phyloP scores from a whole-genome alignment of 2,797 vertebrate species.

The Phoebastria nigripes region DNA sequence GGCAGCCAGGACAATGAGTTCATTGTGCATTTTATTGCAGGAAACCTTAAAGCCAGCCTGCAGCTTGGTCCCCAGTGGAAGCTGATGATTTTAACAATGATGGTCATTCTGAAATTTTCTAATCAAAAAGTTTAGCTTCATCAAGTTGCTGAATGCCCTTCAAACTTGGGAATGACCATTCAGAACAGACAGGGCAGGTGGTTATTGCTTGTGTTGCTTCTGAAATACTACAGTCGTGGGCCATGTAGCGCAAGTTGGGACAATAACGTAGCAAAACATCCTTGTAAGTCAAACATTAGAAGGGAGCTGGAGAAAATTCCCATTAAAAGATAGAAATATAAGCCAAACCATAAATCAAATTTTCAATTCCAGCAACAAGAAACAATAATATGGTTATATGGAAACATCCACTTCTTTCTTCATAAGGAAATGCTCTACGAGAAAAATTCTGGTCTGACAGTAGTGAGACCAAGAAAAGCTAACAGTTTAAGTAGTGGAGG shows the following conservation, averaged over 20 bases:
- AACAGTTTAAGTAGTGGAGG: neutral
- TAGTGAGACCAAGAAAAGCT: neutral
- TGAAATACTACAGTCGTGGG: neutral
- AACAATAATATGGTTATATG: neutral
- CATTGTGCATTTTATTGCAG: constrained; percentile 28
- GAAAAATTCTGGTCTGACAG: neutral
- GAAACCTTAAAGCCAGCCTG: constrained; percentile 12
- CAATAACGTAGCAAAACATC: neutral
- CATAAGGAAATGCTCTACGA: neutral
- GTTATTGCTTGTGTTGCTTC: neutral
- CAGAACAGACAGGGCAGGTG: neutral
- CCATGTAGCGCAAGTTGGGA: neutral
- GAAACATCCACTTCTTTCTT: neutral
- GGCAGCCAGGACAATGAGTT: constrained; percentile 48
- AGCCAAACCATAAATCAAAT: neutral
- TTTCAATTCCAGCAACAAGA: neutral
- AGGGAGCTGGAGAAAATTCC: neutral
- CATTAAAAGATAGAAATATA: neutral
- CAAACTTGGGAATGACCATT: neutral
- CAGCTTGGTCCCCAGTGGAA: neutral
- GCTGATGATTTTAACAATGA: constrained; percentile 38
- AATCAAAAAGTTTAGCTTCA: constrained; percentile 25
- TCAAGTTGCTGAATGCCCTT: constrained; percentile 24
- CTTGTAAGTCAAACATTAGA: neutral
- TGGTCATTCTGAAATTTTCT: constrained; percentile 20